Evolutionary conservation across 2,113 vertebrate species (phyloP).

Genomic region (Macrotis lagotis): DNA sequence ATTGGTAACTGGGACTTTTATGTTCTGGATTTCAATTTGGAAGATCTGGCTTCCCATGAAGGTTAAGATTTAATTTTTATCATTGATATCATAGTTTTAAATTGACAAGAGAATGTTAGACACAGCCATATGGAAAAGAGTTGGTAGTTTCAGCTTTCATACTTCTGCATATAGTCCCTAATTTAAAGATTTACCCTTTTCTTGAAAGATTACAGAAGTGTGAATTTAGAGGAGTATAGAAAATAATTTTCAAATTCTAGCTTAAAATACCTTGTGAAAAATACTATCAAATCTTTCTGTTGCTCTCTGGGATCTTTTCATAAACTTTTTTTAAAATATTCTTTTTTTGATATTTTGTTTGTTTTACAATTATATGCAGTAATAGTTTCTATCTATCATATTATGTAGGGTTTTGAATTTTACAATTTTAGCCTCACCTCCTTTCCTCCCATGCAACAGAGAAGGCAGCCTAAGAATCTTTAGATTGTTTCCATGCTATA

Average conservation of each 20-base stretch:
- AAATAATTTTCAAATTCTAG: slow-evolving; percentile 46
- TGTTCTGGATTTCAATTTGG: slow-evolving; percentile 52
- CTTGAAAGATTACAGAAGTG: slow-evolving; percentile 40
- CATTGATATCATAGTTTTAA: slow-evolving; percentile 12
- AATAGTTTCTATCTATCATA: too few species aligned
- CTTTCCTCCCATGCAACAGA: too few species aligned
- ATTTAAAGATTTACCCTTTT: slow-evolving; percentile 52
- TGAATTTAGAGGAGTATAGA: slow-evolving; percentile 36
- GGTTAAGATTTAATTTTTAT: slow-evolving; percentile 42
- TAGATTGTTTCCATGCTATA: too few species aligned
- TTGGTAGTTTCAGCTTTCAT: slow-evolving; percentile 51
- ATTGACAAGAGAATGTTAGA: neutral
- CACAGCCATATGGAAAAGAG: slow-evolving; percentile 38
- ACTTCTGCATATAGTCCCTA: too few species aligned
- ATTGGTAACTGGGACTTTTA: slow-evolving; percentile 25
- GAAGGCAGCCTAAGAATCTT: too few species aligned
- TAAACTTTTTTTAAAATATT: too few species aligned
- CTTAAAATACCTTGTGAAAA: slow-evolving; percentile 40
- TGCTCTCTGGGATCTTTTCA: too few species aligned
- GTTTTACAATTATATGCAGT: too few species aligned
- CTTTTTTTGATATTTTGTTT: too few species aligned
- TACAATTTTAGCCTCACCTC: too few species aligned
- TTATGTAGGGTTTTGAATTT: too few species aligned
- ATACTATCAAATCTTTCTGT: neutral
- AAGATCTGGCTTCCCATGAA: slow-evolving; percentile 34